Base-by-base conservation (phyloP, 1,140 invertebrate genomes). In the Cydia fagiglandana region DNA sequence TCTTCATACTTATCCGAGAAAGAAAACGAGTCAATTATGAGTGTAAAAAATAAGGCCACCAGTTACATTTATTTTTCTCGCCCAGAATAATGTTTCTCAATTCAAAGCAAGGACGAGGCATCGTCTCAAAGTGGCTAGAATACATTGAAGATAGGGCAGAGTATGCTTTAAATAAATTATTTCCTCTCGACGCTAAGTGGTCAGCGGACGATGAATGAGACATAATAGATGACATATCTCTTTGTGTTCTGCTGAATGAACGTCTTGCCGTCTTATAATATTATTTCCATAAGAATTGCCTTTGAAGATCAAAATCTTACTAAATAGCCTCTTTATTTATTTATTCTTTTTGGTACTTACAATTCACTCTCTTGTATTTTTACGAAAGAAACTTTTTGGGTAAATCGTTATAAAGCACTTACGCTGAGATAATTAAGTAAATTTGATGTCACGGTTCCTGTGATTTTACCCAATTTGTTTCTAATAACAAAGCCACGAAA, bases 81-180 rank as follows among this genome's bases (percentile, higher is more conserved):
- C 17, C 3, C 3, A 24, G 20, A 24, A 61, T 10, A 61, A 24
- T 24, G 17, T 61, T 5, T 12, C 56, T 61, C 15, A 24, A 61
- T 61, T 61, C 56, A 61, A 61, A 61, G 56, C 20, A 61, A 61
- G 20, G 17, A 61, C 56, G 56, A 64, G 64, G 64, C 34, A 66
- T 38, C 34, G 30, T 17, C 30, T 70, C 34, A 38, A 61, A 61
- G 56, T 61, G 30, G 66, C 66, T 61, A 70, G 34, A 70, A 70
- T 70, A 70, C 66, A 83, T 79, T 78, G 76, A 84, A 83, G 82
- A 86, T 78, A 80, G 81, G 84, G 74, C 77, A 79, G 81, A 79
- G 83, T 84, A 81, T 77, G 80, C 79, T 84, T 82, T 88, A 86
- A 91, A 92, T 89, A 90, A 90, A 91, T 90, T 85, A 90, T 90